These are phyloP conservation scores for Drosophila kanekoi DNA, from an alignment of 2,888 invertebrate species.

Conservation along the genomic window DNA sequence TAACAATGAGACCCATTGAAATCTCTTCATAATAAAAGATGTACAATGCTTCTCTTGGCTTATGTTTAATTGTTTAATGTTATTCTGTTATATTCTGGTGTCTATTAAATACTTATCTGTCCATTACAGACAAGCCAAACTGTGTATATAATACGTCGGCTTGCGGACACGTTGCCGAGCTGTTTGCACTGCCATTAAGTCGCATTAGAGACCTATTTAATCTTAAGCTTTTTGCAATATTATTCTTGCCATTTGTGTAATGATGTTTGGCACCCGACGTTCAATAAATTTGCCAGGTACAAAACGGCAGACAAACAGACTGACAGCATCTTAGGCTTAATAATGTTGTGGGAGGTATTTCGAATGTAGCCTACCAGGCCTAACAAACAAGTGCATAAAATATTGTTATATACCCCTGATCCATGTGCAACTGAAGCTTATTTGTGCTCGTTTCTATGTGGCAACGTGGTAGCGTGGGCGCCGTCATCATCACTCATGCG, in stretches of 20 bases:
- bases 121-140: slow-evolving; percentile 22
- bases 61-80: background rate
- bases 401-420: slow-evolving; percentile 46
- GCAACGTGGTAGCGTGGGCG: slow-evolving; percentile 30
- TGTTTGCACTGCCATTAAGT: slow-evolving; percentile 46
- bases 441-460: slow-evolving; percentile 19
- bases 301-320: slow-evolving; percentile 12
- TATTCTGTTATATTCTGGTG: background rate
- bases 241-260: slow-evolving; percentile 53
- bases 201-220: slow-evolving; percentile 56
- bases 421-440: slow-evolving; percentile 31
- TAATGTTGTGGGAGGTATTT: slow-evolving; percentile 67
- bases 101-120: slow-evolving; percentile 17
- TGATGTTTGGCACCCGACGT: slow-evolving; percentile 48
- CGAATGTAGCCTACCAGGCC: slow-evolving; percentile 43
- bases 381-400: slow-evolving; percentile 64
- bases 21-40: background rate
- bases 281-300: slow-evolving; percentile 53
- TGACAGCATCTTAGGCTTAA: slow-evolving; percentile 21
- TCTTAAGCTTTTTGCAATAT: slow-evolving; percentile 40
- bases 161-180: slow-evolving; percentile 16
- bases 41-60: background rate
- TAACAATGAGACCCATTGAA: background rate
- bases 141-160: slow-evolving; percentile 30
- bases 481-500: slow-evolving; percentile 78